Evolutionary conservation across 2,113 vertebrate genomes (phyloP).

Genomic region (Myxocyprinus asiaticus): DNA sequence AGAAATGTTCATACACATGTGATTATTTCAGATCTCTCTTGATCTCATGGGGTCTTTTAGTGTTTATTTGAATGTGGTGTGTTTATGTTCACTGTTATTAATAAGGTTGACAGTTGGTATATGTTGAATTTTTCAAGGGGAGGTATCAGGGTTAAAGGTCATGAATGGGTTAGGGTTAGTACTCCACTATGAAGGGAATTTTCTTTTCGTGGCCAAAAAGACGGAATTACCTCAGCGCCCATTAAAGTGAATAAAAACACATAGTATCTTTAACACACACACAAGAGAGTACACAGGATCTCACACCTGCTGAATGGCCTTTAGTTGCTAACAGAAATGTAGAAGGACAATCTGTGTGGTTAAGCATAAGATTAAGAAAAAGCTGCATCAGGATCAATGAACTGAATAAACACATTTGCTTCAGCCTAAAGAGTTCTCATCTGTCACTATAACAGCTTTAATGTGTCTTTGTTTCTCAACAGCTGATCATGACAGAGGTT

Average conservation of each 20-base stretch:
- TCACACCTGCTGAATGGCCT: neutral
- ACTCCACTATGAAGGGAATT: slow-evolving; percentile 12
- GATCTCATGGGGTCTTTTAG: neutral
- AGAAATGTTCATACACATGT: neutral
- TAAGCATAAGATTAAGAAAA: slow-evolving; percentile 19
- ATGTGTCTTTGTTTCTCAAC: slow-evolving; percentile 16
- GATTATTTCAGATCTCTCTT: neutral
- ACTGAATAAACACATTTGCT: slow-evolving; percentile 11
- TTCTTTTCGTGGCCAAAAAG: slow-evolving; percentile 13
- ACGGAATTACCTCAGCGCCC: slow-evolving; percentile 9
- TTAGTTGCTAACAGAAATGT: neutral
- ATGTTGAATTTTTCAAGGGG: slow-evolving; percentile 27
- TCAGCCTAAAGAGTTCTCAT: neutral
- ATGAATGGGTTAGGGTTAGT: slow-evolving; percentile 19
- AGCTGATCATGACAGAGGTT: slow-evolving; percentile 23
- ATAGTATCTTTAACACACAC: neutral
- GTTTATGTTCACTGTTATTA: slow-evolving; percentile 24
- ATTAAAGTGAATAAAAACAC: neutral
- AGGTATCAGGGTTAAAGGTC: slow-evolving; percentile 35
- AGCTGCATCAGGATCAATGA: neutral
- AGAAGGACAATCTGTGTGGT: neutral
- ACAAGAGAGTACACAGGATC: neutral
- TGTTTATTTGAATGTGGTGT: neutral
- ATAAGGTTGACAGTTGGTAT: slow-evolving; percentile 6
- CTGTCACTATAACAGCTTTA: slow-evolving; percentile 8